Base-by-base conservation (phyloP, 2,888 invertebrate genomes). In the Epinotia brunnichana region DNA sequence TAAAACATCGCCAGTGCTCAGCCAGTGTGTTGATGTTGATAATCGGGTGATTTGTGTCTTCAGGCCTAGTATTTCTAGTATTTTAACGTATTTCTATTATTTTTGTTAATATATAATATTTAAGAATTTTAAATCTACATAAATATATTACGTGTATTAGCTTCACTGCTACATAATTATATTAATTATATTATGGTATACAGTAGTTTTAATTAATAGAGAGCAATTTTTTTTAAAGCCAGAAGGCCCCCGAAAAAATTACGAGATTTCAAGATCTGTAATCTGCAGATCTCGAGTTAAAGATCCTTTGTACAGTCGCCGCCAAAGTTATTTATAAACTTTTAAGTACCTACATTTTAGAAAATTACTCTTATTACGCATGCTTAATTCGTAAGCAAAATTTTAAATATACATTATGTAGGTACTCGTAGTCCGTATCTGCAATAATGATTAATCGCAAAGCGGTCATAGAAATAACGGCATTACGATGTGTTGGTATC, bases 1-100 rank as follows among this genome's bases (percentile, higher is more conserved):
- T 48, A 48, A 48, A 48, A 48, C n/a, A 35, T 35, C 9, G 9
- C 35, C 35, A 35, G 35, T 48, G 48, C 5, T n/a, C 5, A n/a
- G 15, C n/a, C 48, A n/a, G n/a, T 48, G n/a, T 48, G 48, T n/a
- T 48, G 48, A n/a, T n/a, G n/a, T 48, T 48, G n/a, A 48, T n/a
- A n/a, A n/a, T 48, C n/a, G 48, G 48, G 48, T n/a, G n/a, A 17
- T 57, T 57, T 35, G 35, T 57, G 57, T 57, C 57, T 57, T 57
- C 57, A 29, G 57, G 57, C 35, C 35, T 57, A 29, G 2, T n/a
- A n/a, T 35, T 15, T 29, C 9, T 57, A 24, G 7, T 29, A 13
- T 57, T 48, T n/a, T 48, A 3, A 48, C 3, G 15, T 48, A 48
- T 48, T 48, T n/a, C n/a, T 4, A 48, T 48, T 48, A 48, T 48